Base-by-base conservation (phyloP, 2,113 vertebrate genomes). In the Notarius quadriscutis region DNA sequence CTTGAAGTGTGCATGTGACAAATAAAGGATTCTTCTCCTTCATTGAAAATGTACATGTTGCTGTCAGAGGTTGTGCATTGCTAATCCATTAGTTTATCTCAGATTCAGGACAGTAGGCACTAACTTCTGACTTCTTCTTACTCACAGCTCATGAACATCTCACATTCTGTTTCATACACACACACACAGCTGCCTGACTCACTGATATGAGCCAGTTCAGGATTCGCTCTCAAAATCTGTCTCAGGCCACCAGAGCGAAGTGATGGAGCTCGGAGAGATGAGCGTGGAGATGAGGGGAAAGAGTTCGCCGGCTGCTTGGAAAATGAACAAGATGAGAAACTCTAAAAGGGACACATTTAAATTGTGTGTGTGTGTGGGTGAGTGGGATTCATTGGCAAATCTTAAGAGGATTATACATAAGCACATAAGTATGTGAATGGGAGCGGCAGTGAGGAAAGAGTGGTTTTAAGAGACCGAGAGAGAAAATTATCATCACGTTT, bases 401-500 rank as follows among this genome's bases (percentile, higher is more conserved):
- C 53, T 72, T 87, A 81, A 87, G 67, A 74, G 55, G 79, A 82
- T 82, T 87, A 87, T 74, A 74, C 63, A 86, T 79, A 85, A 78
- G 72, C 71, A 86, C 62, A 86, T 79, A 85, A 85, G 84, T 77
- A 86, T 81, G 77, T 81, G 85, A 87, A 86, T 48, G 78, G 62
- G n/a, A n/a, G 48, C 9, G 15, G 30, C 53, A 2, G 65, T 22
- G 34, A 62, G 34, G 78, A 58, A 72, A 81, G 77, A 86, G 27
- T 55, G 30, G 5, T 20, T 71, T 71, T 57, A 20, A 71, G 55
- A 50, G 51, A n/a, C 9, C 18, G 9, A 10, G 53, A 50, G 34
- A 62, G 20, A 20, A 80, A 79, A 57, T 30, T 5, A 81, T 51
- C 20, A 67, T 71, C 8, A 15, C 34, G 65, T 87, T 75, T 48